A percentile compares a stretch with the other conserved stretches of the same genome.
Evolutionary conservation across 1,140 invertebrate genomes (phyloP).

Genomic region (Goniozus legneri): DNA sequence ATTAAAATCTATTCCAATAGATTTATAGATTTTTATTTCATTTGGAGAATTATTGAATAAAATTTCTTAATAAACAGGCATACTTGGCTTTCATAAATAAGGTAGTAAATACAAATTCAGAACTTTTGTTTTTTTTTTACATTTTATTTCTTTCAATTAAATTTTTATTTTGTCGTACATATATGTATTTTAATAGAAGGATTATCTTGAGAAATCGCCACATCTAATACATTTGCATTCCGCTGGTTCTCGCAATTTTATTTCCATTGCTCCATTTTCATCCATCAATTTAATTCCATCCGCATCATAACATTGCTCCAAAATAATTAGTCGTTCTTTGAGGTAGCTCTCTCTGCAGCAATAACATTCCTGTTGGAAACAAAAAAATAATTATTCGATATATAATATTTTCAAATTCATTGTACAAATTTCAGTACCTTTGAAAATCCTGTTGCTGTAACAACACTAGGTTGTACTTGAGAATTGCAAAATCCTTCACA

Average conservation of each 20-base stretch:
- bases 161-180: no score
- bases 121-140: no score
- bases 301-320: conserved; percentile 82
- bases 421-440: conserved; percentile 62
- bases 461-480: conserved; percentile 85
- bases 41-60: no score
- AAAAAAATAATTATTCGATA: not conserved
- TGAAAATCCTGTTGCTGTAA: conserved; percentile 81
- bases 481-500: conserved; percentile 87
- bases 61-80: no score
- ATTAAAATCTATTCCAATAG: no score
- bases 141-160: no score
- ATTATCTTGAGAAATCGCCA: conserved; percentile 49
- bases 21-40: no score
- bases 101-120: no score
- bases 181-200: no score
- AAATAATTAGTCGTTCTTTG: conserved; percentile 71
- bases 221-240: conserved; percentile 90
- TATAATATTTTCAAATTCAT: conserved; percentile 1
- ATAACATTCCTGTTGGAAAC: conserved; percentile 72
- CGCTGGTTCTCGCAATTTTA: conserved; percentile 78
- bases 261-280: conserved; percentile 67
- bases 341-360: conserved; percentile 86
- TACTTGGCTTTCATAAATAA: no score
- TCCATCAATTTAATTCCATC: conserved; percentile 73